Evolutionary conservation across 2,113 vertebrate species (phyloP).

Genomic region (Guaruba guarouba): DNA sequence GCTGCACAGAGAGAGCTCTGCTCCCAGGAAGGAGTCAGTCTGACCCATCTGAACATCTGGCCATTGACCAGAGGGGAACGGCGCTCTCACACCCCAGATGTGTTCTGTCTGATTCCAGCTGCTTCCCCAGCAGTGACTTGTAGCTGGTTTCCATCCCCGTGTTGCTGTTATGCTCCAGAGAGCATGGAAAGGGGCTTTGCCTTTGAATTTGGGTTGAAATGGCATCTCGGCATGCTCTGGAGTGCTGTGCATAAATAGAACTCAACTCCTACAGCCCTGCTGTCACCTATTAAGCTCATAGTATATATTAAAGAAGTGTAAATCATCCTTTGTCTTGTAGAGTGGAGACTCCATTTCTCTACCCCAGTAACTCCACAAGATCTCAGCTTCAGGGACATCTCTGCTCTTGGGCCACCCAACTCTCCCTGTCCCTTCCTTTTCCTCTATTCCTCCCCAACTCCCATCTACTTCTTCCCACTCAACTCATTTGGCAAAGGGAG

Average conservation of each 20-base stretch:
- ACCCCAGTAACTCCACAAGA: background rate
- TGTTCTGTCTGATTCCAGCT: background rate
- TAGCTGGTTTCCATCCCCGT: background rate
- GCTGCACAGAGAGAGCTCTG: background rate
- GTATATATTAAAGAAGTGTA: background rate
- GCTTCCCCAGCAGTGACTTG: background rate
- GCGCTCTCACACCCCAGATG: background rate
- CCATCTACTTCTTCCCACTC: background rate
- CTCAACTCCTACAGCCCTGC: background rate
- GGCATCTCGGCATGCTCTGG: background rate
- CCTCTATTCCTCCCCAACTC: background rate
- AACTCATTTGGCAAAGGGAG: background rate
- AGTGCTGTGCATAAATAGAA: accelerated
- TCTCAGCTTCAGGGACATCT: background rate
- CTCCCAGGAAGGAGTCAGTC: background rate
- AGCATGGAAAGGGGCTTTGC: accelerated
- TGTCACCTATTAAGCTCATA: background rate
- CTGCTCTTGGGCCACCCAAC: background rate
- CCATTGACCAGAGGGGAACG: background rate
- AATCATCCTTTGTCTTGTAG: background rate
- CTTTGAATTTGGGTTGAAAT: background rate
- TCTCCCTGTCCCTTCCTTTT: background rate
- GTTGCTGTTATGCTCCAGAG: background rate
- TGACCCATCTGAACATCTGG: background rate
- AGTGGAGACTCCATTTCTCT: background rate